Conservation (phyloP, 1,140 invertebrate species). For the Zaprionus taronus region DNA sequence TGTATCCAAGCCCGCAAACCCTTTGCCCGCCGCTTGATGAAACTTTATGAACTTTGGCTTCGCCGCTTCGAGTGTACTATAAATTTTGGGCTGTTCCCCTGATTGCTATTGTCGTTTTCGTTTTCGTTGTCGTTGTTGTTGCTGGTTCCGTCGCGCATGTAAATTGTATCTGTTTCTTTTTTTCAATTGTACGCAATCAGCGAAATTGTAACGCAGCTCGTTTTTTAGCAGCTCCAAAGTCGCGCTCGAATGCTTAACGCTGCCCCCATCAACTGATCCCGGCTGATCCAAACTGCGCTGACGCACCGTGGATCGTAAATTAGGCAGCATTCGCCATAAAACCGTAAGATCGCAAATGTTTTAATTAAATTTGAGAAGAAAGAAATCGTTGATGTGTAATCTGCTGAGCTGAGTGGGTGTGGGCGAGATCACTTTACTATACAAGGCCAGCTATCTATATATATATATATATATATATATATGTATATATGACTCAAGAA, state of each 20-base stretch:
- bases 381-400: not conserved
- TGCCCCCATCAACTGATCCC: conserved; percentile 10
- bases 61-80: conserved; percentile 64
- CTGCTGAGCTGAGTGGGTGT: not conserved
- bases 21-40: conserved; percentile 59
- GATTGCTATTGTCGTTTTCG: conserved; percentile 64
- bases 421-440: not conserved
- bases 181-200: conserved; percentile 76
- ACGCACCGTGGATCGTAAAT: conserved; percentile 49
- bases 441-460: too few relatives aligned
- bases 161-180: conserved; percentile 73
- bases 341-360: conserved; percentile 61
- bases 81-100: conserved; percentile 66
- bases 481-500: too few relatives aligned
- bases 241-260: not conserved
- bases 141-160: conserved; percentile 46
- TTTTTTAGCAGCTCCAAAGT: conserved; percentile 51
- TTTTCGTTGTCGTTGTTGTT: conserved; percentile 8
- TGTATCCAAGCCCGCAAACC: conserved; percentile 5
- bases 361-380: conserved; percentile 60
- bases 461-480: too few relatives aligned
- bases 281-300: not conserved
- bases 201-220: conserved; percentile 76
- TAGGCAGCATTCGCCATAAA: conserved; percentile 23
- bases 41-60: conserved; percentile 82